Base-by-base conservation (phyloP, 2,113 vertebrate genomes). In the Bujurquina vittata region DNA sequence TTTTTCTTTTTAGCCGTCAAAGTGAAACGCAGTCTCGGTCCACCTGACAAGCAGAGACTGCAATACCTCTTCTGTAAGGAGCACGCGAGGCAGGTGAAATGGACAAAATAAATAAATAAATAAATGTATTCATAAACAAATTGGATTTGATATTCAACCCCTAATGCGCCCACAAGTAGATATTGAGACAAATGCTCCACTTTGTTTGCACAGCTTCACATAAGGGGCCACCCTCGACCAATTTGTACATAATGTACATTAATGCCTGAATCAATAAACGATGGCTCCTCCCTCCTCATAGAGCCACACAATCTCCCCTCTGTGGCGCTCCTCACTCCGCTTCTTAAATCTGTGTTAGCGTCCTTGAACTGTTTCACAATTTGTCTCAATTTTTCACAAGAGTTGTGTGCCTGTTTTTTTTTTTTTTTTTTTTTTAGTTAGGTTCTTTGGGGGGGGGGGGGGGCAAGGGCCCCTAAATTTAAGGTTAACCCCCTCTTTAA, bases 261-360 rank as follows among this genome's bases (percentile, higher is more conserved):
- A 91, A 92, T 87, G 86, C 75, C 75, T 81, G 82, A 86, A 91
- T 94, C 88, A 79, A 90, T 94, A 88, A 81, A 83, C 89, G 3
- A 67, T 73, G 22, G 62, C 88, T 84, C 86, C 84, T 87, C 87
- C 86, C 61, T 81, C 77, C 55, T 62, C 54, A 26, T 56, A 81
- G 74, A 29, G 4, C 52, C 0, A 22, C 77, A 80, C 76, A 65
- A 63, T 78, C 14, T 54, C 87, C 83, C 76, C 86, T 81, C 76
- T 57, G 73, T 72, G 75, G 57, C 57, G 10, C 15, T 4, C 62
- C 77, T 82, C 84, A 14, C 81, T 89, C 73, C 52, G 57, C 77
- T 37, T 72, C 81, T 84, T 69, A 81, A 80, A 73, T 83, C 73
- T 52, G 74, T 74, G 77, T 87, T 78, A 85, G 75, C 4, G 20